Evolutionary conservation across 2,888 invertebrate species (phyloP).

Genomic region (Drepanosiphum platanoidis): DNA sequence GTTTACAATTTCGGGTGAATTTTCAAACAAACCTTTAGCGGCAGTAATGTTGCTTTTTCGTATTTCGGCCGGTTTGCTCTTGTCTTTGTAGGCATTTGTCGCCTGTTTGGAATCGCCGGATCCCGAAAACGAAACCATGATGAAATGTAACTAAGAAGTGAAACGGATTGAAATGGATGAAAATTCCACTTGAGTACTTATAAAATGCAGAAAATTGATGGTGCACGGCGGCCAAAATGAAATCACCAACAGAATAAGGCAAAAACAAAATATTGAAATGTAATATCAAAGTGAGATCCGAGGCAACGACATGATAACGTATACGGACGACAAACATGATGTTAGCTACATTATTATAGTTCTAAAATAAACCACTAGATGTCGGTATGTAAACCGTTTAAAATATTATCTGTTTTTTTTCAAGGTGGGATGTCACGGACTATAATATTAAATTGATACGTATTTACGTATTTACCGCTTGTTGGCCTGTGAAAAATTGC

Average conservation of each 20-base stretch:
- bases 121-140: conserved; percentile 55
- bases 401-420: no score
- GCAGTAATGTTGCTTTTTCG: conserved; percentile 95
- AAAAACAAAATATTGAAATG: not conserved
- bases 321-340: not conserved
- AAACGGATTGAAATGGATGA: conserved; percentile 44
- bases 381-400: no score
- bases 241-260: not conserved
- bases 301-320: not conserved
- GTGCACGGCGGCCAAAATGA: not conserved
- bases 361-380: no score
- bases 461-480: not conserved
- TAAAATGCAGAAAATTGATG: not conserved
- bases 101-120: conserved; percentile 68
- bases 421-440: no score
- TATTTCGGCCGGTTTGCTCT: conserved; percentile 94
- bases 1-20: not conserved
- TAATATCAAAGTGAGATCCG: conserved; percentile 10
- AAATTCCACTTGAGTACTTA: not conserved
- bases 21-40: conserved; percentile 83
- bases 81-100: conserved; percentile 79
- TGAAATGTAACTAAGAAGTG: not conserved
- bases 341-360: not conserved
- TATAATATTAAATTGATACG: no score
- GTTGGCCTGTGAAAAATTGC: not conserved